Conservation (phyloP, 2,797 vertebrate genomes). For the Gymnoscopelus braueri region DNA sequence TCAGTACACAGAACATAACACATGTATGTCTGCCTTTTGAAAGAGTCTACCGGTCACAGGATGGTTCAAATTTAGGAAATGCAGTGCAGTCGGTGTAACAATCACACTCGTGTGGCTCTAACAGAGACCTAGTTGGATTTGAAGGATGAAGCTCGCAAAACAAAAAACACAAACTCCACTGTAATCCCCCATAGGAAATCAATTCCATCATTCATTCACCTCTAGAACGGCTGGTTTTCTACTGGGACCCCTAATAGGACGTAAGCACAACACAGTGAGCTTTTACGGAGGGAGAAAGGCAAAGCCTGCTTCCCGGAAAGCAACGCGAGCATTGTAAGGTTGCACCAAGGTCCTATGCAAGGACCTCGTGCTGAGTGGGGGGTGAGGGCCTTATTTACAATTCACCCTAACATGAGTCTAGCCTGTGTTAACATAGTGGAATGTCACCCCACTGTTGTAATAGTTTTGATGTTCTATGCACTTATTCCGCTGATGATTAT, state of each 20-base stretch:
- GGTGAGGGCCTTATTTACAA: no score
- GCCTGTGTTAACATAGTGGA: no score
- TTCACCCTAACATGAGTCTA: no score
- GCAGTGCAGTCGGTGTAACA: constrained; percentile 17
- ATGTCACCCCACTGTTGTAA: no score
- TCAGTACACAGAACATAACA: not conserved
- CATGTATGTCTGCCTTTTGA: constrained; percentile 6
- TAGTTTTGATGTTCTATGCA: no score
- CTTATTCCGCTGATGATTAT: no score
- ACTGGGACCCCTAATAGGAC: no score
- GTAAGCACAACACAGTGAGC: not conserved
- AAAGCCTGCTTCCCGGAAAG: constrained; percentile 29
- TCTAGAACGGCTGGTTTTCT: no score
- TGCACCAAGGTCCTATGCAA: no score
- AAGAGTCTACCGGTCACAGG: not conserved
- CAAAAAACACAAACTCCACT: constrained; percentile 20
- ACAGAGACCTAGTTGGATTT: constrained; percentile 16
- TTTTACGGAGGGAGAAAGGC: not conserved
- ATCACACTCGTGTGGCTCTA: constrained; percentile 29
- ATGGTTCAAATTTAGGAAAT: constrained; percentile 32
- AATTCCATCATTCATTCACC: no score
- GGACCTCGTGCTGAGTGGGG: no score
- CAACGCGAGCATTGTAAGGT: constrained; percentile 28
- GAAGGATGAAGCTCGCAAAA: constrained; percentile 8
- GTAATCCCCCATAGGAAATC: not conserved